These are phyloP conservation scores for Stictonetta naevosa DNA, from an alignment of 2,113 vertebrate genomes.

Conservation along the genomic window DNA sequence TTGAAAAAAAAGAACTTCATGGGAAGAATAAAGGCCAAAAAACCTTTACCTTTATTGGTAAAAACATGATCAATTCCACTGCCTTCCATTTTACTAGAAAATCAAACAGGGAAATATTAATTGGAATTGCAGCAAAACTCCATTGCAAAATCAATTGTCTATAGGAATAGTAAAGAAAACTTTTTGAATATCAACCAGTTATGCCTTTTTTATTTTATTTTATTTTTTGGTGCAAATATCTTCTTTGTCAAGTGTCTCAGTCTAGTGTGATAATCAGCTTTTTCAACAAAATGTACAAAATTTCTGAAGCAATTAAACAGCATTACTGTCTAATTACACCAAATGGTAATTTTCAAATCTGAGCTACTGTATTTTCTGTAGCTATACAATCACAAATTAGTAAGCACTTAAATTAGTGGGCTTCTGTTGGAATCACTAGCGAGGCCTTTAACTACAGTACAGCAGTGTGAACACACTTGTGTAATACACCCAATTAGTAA, in stretches of 20 bases:
- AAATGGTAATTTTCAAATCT: constrained; percentile 55
- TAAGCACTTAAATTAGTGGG: background rate
- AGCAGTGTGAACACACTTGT: background rate
- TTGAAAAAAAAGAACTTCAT: background rate
- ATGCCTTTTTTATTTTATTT: background rate
- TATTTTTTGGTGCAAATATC: background rate
- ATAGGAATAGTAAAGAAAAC: background rate
- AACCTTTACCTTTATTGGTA: rapidly evolving
- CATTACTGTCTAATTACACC: constrained; percentile 30
- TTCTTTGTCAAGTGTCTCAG: background rate
- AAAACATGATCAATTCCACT: background rate
- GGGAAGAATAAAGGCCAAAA: background rate
- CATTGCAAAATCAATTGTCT: background rate
- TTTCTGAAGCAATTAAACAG: constrained; percentile 39
- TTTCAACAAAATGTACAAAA: constrained; percentile 19
- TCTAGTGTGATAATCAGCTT: background rate
- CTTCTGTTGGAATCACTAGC: background rate
- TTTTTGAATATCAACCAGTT: background rate
- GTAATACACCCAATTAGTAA: constrained; percentile 5
- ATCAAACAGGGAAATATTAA: background rate
- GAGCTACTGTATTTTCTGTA: constrained; percentile 32
- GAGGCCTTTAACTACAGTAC: background rate
- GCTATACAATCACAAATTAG: constrained; percentile 34
- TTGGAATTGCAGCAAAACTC: background rate
- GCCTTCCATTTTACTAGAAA: background rate